phyloP scores from a whole-genome alignment of 2,113 vertebrate genomes.

The Muscicapa adusta region DNA sequence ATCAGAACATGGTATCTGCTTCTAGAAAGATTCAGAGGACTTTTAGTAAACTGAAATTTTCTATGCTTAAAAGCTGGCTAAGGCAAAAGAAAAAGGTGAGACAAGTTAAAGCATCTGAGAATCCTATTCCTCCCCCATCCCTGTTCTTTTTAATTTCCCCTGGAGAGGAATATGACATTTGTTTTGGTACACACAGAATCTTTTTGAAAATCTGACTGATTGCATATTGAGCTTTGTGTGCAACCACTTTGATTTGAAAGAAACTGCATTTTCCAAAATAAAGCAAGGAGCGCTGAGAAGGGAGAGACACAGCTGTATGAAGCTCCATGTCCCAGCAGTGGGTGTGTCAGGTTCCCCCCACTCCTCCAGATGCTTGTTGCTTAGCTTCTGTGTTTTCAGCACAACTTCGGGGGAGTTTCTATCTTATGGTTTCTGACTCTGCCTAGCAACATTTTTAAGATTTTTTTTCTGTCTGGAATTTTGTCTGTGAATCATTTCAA shows the following conservation, averaged over 20 bases:
- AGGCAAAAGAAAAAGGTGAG: not conserved
- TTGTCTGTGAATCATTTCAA: not conserved
- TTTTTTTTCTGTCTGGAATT: not conserved
- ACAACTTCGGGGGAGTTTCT: not conserved
- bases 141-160: not conserved
- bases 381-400: not conserved
- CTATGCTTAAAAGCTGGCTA: not conserved
- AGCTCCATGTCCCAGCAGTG: constrained; percentile 45
- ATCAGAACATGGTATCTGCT: not conserved
- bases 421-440: not conserved
- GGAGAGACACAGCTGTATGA: constrained; percentile 55
- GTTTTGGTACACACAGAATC: constrained; percentile 41
- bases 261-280: constrained; percentile 67
- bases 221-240: constrained; percentile 61
- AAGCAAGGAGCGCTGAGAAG: constrained; percentile 54
- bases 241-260: constrained; percentile 68
- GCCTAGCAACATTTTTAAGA: not conserved
- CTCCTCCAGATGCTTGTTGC: constrained; percentile 31
- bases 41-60: not conserved
- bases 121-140: not conserved
- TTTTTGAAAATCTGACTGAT: constrained; percentile 66
- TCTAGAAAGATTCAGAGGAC: not conserved
- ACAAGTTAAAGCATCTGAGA: not conserved
- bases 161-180: not conserved
- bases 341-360: not conserved